Percentiles rank a stretch among this genome's conserved stretches.
phyloP scores from a whole-genome alignment of 1,140 invertebrate species.

The Ooceraea biroi region DNA sequence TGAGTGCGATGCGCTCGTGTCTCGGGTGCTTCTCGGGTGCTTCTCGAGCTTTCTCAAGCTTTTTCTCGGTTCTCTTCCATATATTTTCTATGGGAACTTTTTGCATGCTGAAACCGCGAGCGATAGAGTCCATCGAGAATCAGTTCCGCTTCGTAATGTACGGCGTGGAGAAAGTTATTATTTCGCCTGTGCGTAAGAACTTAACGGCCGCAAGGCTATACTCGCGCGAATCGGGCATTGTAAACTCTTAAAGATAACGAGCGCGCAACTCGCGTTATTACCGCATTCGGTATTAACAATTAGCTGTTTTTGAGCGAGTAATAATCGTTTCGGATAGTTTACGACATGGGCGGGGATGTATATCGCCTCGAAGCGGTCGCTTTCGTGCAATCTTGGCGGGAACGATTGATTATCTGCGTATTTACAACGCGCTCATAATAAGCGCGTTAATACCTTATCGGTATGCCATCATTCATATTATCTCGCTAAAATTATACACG shows the following conservation, averaged over 20 bases:
- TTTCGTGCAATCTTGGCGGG: conserved; percentile 6
- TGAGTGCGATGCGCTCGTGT: not conserved
- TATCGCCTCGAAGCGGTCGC: conserved; percentile 37
- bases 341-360: conserved; percentile 49
- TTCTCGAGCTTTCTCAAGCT: no score
- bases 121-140: not conserved
- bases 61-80: no score
- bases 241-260: conserved; percentile 56
- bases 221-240: conserved; percentile 55
- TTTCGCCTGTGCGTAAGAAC: conserved; percentile 24
- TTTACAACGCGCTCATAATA: conserved; percentile 49
- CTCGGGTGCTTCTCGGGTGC: no score
- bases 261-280: conserved; percentile 54
- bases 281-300: conserved; percentile 53
- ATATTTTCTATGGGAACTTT: not conserved
- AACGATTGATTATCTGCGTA: conserved; percentile 46
- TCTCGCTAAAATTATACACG: conserved; percentile 31
- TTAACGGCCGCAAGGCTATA: conserved; percentile 25
- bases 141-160: not conserved
- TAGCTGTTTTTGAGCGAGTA: conserved; percentile 52
- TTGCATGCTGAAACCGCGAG: not conserved
- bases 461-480: conserved; percentile 16
- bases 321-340: conserved; percentile 61
- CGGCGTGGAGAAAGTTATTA: not conserved
- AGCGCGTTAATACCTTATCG: conserved; percentile 48